These are phyloP conservation scores for Papilio glaucus DNA, from an alignment of 1,140 invertebrate species.

Conservation along the genomic window DNA sequence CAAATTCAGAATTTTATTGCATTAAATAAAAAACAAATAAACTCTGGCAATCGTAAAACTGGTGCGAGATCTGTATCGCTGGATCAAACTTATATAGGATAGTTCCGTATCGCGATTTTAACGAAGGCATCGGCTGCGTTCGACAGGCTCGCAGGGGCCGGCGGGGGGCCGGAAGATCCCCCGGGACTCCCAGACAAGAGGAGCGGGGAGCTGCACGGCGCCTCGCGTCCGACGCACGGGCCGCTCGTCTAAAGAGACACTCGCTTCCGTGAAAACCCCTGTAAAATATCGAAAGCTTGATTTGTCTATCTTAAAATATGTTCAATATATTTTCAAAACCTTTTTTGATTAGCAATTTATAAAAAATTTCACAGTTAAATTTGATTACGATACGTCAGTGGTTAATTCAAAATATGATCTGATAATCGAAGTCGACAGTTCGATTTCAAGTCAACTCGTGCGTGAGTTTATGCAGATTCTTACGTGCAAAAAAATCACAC, in stretches of 20 bases:
- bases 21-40: too few species aligned
- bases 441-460: too few species aligned
- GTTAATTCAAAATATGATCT: too few species aligned
- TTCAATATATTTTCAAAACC: conserved; percentile 27
- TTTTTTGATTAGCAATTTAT: too few species aligned
- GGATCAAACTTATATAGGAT: conserved; percentile 47
- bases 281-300: conserved; percentile 53
- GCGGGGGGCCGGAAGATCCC: conserved; percentile 49
- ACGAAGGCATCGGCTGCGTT: conserved; percentile 74
- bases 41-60: conserved; percentile 16
- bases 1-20: too few species aligned
- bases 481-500: too few species aligned
- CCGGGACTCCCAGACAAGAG: conserved; percentile 37
- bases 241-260: conserved; percentile 67
- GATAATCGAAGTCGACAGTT: too few species aligned
- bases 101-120: conserved; percentile 68
- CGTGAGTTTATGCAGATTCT: too few species aligned
- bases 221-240: conserved; percentile 64
- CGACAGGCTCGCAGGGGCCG: conserved; percentile 61
- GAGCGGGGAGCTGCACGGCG: conserved; percentile 45
- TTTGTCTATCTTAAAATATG: conserved; percentile 42
- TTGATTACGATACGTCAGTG: too few species aligned
- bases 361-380: too few species aligned
- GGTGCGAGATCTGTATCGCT: conserved; percentile 39
- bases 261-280: conserved; percentile 54